Percentiles rank a stretch among this genome's conserved stretches.
These are phyloP conservation scores for Margarornis squamiger DNA, from an alignment of 2,797 vertebrate genomes.

Conservation along the genomic window DNA sequence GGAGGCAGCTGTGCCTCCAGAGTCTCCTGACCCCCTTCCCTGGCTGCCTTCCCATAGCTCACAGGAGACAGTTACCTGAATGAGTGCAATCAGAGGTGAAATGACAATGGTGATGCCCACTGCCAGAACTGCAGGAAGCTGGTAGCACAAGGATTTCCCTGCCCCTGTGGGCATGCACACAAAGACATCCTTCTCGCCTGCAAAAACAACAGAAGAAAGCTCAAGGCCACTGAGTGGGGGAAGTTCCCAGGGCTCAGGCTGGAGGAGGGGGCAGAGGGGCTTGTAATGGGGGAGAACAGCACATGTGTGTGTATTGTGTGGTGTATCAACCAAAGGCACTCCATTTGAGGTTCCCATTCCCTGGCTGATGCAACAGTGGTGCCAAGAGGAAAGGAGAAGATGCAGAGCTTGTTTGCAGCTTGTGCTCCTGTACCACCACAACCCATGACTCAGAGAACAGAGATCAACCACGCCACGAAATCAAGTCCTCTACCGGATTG, in stretches of 20 bases:
- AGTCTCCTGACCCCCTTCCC: not conserved
- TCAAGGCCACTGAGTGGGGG: not conserved
- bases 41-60: not conserved
- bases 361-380: no score
- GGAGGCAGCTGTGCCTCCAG: not conserved
- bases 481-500: not conserved
- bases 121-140: constrained; percentile 91
- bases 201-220: constrained; percentile 62
- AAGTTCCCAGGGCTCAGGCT: not conserved
- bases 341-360: not conserved
- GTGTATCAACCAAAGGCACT: not conserved
- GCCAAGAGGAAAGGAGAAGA: no score
- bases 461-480: not conserved
- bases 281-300: not conserved
- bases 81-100: constrained; percentile 95
- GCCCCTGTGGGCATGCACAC: constrained; percentile 98
- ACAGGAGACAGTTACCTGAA: constrained; percentile 84
- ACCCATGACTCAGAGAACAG: not conserved
- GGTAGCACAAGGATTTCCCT: constrained; percentile 96
- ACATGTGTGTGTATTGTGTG: accelerated
- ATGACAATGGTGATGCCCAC: constrained; percentile 92
- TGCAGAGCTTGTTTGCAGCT: no score
- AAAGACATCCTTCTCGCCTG: constrained; percentile 93
- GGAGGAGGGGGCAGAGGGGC: not conserved
- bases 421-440: no score